Evolutionary conservation across 2,888 invertebrate genomes (phyloP), one percentile per base, ranked within the genome.

Genomic region (Drosophila mimetica): DNA sequence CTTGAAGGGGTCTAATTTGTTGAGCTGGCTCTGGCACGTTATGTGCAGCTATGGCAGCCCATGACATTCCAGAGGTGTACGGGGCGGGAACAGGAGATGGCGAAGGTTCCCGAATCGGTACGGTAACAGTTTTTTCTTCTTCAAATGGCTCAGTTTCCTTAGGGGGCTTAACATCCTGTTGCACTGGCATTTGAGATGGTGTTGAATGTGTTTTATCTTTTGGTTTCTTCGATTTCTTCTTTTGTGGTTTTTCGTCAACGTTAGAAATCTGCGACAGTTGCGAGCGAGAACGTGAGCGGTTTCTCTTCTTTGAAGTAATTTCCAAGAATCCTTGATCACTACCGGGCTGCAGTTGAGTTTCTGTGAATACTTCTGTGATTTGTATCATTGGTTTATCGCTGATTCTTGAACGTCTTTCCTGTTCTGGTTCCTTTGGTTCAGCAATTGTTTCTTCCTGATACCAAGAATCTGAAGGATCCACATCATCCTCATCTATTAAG

Each of bases 271-370:
- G 91, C 74, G 89, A 81, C 25, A 89, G 88, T 46, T 92, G 91
- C 44, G 92, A 92, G 64, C 93, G 92, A 13, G 94, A 94, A 50
- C 93, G 91, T 2, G 94, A 94, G 58, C 94, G 92, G 44, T 80
- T 78, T 44, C 90, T 93, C 92, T 91, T 92, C 77, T 92, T 92
- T 18, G 92, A 92, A 7, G 93, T 81, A 54, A 90, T 92, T 85
- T 93, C 93, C 64, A 93, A 90, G 76, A 93, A 93, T 48, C 92
- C 93, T 75, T 93, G 92, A 13, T 90, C 82, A 69, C 91, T 92
- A 7, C 70, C 61, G 3, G 58, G 53, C 42, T 61, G 44, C 6
- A 32, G 6, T 11, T 67, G 20, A 4, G 63, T 52, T 18, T 74
- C 61, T 4, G 55, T 5, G 13, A 54, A 63, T n/a, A 32, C 50